These are phyloP conservation scores for Drosophila erecta DNA, from an alignment of 1,140 invertebrate species.

Conservation along the genomic window DNA sequence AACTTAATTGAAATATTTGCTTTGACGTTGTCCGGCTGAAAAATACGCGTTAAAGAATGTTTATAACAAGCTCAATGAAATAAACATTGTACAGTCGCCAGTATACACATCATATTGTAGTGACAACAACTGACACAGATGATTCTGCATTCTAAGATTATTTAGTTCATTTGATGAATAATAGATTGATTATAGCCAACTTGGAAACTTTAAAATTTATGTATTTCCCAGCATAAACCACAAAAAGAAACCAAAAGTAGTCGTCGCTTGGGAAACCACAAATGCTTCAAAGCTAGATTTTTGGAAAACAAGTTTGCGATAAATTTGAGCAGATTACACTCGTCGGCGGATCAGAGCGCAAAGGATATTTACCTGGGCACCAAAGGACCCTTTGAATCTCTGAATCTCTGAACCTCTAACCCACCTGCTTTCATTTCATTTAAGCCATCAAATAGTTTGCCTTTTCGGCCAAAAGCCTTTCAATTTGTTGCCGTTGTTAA, in stretches of 20 bases:
- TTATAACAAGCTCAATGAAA: slow-evolving; percentile 23
- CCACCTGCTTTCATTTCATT: slow-evolving; percentile 34
- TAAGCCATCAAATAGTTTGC: slow-evolving; percentile 50
- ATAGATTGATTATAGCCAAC: no score
- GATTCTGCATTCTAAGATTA: no score
- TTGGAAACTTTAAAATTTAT: no score
- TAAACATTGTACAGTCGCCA: background rate
- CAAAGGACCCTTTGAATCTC: slow-evolving; percentile 1
- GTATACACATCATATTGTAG: background rate
- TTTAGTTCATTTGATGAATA: no score
- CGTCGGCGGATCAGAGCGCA: slow-evolving; percentile 26
- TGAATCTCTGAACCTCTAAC: background rate
- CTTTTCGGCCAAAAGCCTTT: slow-evolving; percentile 43
- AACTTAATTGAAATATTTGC: slow-evolving; percentile 67
- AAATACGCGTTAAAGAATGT: slow-evolving; percentile 10
- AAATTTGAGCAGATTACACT: slow-evolving; percentile 38
- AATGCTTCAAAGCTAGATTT: slow-evolving; percentile 22
- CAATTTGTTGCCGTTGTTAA: slow-evolving; percentile 49
- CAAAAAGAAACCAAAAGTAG: slow-evolving; percentile 12
- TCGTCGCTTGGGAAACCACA: slow-evolving; percentile 10
- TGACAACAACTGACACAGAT: no score
- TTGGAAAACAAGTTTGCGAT: slow-evolving; percentile 20
- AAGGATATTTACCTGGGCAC: slow-evolving; percentile 26
- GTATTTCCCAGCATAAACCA: slow-evolving; percentile 1
- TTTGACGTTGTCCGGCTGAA: slow-evolving; percentile 29